Evolutionary conservation across 2,888 invertebrate genomes (phyloP), one percentile per base, ranked within the genome.

Genomic region (Serripes groenlandicus): DNA sequence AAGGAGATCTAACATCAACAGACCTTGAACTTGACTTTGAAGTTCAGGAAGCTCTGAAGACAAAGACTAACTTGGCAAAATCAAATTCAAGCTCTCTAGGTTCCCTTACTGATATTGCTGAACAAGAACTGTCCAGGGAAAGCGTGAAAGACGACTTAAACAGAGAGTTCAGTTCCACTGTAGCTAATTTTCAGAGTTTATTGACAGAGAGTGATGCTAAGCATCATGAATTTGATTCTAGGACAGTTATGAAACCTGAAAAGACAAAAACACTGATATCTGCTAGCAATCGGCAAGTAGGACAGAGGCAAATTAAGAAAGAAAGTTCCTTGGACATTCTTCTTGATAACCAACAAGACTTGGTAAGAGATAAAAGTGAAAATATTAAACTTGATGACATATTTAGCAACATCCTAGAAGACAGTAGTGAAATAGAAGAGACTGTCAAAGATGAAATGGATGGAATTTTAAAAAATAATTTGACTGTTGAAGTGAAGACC

Each of bases 261-360:
- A n/a, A n/a, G n/a, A n/a, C n/a, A n/a, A n/a, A n/a, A n/a, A n/a
- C n/a, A n/a, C n/a, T n/a, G n/a, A n/a, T n/a, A n/a, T n/a, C n/a
- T n/a, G n/a, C n/a, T n/a, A n/a, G n/a, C n/a, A n/a, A n/a, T n/a
- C n/a, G n/a, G n/a, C n/a, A n/a, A n/a, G n/a, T n/a, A n/a, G n/a
- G n/a, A n/a, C 7, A 49, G 49, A 3, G 49, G 7, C 9, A 32
- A 32, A 23, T 35, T 71, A n/a, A 30, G 56, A n/a, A 74, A 9
- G 54, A 42, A 64, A 56, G 66, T 72, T 83, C 81, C 15, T 60
- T 86, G n/a, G 86, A 86, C 75, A 23, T 81, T 23, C 75, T 83
- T 28, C 30, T 83, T 21, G 73, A 75, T 11, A 58, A 83, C 32
- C 86, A 86, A 74, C 75, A 78, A 23, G 69, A 83, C 21, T 69